Percentiles rank a stretch among this genome's conserved stretches.
phyloP scores from a whole-genome alignment of 2,113 vertebrate genomes.

The Dromas ardeola region DNA sequence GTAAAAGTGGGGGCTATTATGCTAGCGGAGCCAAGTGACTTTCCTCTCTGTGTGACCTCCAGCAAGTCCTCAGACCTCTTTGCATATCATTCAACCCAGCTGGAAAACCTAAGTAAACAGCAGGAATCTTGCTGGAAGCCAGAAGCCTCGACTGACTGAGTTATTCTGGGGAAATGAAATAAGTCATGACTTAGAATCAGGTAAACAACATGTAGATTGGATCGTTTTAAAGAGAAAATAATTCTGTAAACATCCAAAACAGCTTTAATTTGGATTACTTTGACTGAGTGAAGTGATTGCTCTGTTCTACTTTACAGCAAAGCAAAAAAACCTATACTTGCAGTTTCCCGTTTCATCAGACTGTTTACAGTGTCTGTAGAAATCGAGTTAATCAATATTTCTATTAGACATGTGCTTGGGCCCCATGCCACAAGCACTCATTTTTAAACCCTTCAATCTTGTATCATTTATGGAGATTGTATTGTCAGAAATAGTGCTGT shows the following conservation, averaged over 20 bases:
- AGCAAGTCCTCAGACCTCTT: slow-evolving; percentile 46
- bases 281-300: background rate
- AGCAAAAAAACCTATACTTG: background rate
- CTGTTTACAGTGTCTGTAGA: slow-evolving; percentile 46
- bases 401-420: slow-evolving; percentile 26
- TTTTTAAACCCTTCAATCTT: slow-evolving; percentile 63
- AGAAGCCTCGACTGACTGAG: background rate
- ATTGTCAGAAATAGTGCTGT: slow-evolving; percentile 64
- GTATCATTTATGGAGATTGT: slow-evolving; percentile 66
- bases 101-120: slow-evolving; percentile 60
- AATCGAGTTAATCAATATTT: slow-evolving; percentile 50
- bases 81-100: slow-evolving; percentile 45
- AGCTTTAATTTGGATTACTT: background rate
- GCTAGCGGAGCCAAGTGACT: background rate
- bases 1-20: background rate
- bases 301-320: background rate
- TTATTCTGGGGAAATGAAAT: slow-evolving; percentile 18
- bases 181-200: background rate
- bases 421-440: slow-evolving; percentile 35
- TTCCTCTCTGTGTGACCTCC: slow-evolving; percentile 38
- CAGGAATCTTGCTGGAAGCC: slow-evolving; percentile 51
- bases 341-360: slow-evolving; percentile 8
- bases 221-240: slow-evolving; percentile 10
- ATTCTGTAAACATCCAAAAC: background rate
- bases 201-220: background rate